These are phyloP conservation scores for Stercorarius parasiticus DNA, from an alignment of 2,113 vertebrate species.

Conservation along the genomic window DNA sequence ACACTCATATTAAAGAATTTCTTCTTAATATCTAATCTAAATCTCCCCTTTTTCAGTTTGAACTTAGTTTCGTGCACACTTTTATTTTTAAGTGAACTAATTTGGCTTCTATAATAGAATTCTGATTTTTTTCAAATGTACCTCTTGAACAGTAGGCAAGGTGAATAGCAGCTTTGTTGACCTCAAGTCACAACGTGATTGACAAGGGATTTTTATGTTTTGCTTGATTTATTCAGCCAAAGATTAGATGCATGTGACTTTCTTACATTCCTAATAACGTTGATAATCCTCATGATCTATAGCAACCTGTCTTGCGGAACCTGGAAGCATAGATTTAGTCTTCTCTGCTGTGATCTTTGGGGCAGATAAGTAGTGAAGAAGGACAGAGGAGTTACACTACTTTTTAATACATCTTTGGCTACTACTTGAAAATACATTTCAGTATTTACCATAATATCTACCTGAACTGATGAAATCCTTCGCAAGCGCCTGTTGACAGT, in stretches of 20 bases:
- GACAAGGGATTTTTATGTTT: background rate
- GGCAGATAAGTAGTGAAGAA: background rate
- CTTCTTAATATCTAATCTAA: no score
- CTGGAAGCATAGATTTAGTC: background rate
- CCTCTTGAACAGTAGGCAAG: background rate
- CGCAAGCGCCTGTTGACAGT: background rate
- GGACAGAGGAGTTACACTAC: background rate
- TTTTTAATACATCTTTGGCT: background rate
- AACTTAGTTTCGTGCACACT: background rate
- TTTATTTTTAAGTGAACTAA: background rate
- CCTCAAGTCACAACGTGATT: background rate
- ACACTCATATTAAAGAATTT: no score
- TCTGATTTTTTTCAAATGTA: background rate
- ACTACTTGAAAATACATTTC: background rate
- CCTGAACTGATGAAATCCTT: background rate
- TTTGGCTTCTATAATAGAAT: background rate
- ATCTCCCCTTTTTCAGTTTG: no score
- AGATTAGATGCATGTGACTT: background rate
- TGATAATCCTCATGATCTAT: background rate
- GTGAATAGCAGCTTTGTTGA: background rate
- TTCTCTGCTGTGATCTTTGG: background rate
- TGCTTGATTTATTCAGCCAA: background rate
- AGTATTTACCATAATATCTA: background rate
- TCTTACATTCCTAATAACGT: background rate
- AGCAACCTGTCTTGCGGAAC: background rate